Evolutionary conservation across 2,113 vertebrate genomes (phyloP).

Genomic region (Corvus cornix): DNA sequence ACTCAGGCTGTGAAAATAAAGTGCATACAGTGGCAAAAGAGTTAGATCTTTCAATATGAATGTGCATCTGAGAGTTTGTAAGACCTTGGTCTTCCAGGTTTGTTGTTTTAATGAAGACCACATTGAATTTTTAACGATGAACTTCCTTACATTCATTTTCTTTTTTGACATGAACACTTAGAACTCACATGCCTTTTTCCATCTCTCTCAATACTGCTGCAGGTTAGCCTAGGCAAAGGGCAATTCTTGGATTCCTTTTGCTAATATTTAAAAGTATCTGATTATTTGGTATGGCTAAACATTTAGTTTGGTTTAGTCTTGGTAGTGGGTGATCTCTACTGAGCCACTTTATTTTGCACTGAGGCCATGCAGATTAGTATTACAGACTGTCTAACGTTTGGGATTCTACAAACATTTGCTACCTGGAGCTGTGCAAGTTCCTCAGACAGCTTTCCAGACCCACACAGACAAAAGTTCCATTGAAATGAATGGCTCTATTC

Average conservation of each 20-base stretch:
- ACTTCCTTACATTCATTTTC: background rate
- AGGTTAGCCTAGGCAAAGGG: background rate
- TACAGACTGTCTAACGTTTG: background rate
- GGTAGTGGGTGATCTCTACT: background rate
- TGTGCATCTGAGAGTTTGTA: accelerated
- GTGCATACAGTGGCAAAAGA: background rate
- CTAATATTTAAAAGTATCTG: background rate
- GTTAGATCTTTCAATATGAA: background rate
- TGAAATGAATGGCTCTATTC: slow-evolving; percentile 77
- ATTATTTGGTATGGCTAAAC: background rate
- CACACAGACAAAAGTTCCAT: slow-evolving; percentile 48
- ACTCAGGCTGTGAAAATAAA: background rate
- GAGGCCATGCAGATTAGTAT: background rate
- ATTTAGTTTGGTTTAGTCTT: background rate
- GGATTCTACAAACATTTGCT: slow-evolving; percentile 66
- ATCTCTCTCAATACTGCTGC: background rate
- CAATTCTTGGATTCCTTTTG: background rate
- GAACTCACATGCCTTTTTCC: background rate
- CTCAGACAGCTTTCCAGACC: slow-evolving; percentile 62
- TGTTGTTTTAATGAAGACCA: background rate
- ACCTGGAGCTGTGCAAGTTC: slow-evolving; percentile 46
- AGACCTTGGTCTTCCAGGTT: accelerated
- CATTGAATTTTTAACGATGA: background rate
- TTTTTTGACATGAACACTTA: background rate
- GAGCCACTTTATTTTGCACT: background rate